Evolutionary conservation across 1,140 invertebrate genomes (phyloP).

Genomic region (Stegodyphus mimosarum): DNA sequence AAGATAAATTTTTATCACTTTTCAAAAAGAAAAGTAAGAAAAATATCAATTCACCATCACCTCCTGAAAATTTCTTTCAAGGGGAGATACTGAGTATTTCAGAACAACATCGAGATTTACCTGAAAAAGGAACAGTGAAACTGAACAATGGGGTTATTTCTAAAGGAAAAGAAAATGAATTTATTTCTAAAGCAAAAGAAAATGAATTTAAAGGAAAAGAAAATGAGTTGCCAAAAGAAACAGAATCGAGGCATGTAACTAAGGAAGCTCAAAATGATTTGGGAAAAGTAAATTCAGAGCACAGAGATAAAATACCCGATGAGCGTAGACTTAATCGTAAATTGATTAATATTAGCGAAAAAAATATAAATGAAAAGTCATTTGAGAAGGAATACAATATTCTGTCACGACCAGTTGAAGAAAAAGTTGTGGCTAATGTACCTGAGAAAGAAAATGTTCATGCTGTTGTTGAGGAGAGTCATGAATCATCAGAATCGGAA

Average conservation of each 20-base stretch:
- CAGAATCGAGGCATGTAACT: neutral
- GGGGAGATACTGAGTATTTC: conserved; percentile 14
- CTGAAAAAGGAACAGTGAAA: conserved; percentile 25
- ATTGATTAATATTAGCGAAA: conserved; percentile 37
- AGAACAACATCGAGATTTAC: conserved; percentile 10
- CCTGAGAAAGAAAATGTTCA: conserved; percentile 39
- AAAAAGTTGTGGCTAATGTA: conserved; percentile 31
- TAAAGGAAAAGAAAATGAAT: conserved; percentile 37
- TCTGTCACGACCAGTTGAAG: conserved; percentile 23
- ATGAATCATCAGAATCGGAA: conserved; percentile 59
- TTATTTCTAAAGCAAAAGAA: conserved; percentile 33
- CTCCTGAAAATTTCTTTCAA: conserved; percentile 16
- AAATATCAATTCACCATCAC: conserved; percentile 20
- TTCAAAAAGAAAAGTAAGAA: conserved; percentile 57
- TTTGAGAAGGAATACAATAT: conserved; percentile 56
- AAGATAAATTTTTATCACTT: conserved; percentile 57
- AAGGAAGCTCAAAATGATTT: conserved; percentile 51
- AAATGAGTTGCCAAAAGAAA: conserved; percentile 39
- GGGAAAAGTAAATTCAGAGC: conserved; percentile 41
- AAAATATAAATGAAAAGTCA: conserved; percentile 37
- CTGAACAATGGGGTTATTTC: conserved; percentile 29
- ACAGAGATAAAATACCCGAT: conserved; percentile 49
- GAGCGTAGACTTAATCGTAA: conserved; percentile 39
- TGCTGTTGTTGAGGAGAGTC: conserved; percentile 25
- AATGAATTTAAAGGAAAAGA: conserved; percentile 53